phyloP scores from a whole-genome alignment of 2,797 vertebrate species.

The Onychomys arenicola region DNA sequence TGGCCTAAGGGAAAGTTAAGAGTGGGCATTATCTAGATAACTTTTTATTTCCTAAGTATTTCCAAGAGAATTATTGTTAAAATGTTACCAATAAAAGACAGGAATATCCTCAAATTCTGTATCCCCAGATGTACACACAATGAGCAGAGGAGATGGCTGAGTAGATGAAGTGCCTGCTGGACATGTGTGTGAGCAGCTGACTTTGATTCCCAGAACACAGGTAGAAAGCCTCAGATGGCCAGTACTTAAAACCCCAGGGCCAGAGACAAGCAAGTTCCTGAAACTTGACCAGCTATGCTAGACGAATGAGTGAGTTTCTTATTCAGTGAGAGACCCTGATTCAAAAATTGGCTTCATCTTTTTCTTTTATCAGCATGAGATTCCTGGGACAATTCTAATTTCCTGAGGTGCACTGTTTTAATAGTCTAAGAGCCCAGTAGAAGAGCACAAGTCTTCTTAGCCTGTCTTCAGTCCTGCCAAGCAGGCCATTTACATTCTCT shows the following conservation, averaged over 20 bases:
- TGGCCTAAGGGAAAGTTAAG: not conserved
- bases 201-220: not conserved
- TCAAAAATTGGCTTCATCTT: not conserved
- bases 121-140: not conserved
- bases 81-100: slow-evolving; percentile 7
- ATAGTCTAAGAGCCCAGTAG: not conserved
- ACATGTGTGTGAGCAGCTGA: not conserved
- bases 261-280: not conserved
- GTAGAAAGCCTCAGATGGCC: too few species aligned
- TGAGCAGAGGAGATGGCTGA: too few species aligned
- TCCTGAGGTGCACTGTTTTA: not conserved
- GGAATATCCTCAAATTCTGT: not conserved
- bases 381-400: too few species aligned
- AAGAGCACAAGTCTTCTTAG: not conserved
- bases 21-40: not conserved
- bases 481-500: too few species aligned
- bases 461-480: not conserved
- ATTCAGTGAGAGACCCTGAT: not conserved
- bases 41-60: not conserved
- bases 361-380: not conserved
- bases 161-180: not conserved
- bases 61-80: not conserved
- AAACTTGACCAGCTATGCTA: not conserved
- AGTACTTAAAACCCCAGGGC: too few species aligned
- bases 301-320: too few species aligned